Conservation (phyloP, 2,113 vertebrate genomes). For the Embiotoca jacksoni region DNA sequence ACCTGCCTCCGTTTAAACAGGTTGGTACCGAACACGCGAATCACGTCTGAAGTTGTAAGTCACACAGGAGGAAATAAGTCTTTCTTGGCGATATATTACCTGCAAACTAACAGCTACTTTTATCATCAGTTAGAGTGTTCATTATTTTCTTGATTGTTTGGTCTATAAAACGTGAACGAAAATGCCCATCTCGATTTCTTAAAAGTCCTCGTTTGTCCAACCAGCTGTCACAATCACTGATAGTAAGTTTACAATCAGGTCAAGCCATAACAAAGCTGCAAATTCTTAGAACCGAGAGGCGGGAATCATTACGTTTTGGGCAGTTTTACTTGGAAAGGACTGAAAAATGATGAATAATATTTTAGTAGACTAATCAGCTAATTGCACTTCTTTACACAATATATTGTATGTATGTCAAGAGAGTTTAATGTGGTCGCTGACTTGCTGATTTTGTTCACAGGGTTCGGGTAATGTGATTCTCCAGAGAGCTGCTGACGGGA, state of each 20-base stretch:
- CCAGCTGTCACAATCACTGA: no score
- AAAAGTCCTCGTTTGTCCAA: no score
- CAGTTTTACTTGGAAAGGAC: not conserved
- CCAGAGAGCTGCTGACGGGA: slow-evolving; percentile 87
- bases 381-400: not conserved
- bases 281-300: no score
- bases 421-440: not conserved
- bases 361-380: not conserved
- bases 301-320: no score
- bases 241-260: no score
- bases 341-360: not conserved
- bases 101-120: no score
- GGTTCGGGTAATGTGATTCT: slow-evolving; percentile 84
- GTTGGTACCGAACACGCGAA: slow-evolving; percentile 49
- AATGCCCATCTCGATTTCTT: not conserved
- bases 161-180: not conserved
- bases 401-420: no score
- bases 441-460: slow-evolving; percentile 67
- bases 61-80: not conserved
- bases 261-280: no score
- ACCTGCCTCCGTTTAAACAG: slow-evolving; percentile 78
- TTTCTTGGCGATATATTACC: not conserved
- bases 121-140: no score
- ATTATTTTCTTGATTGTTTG: not conserved
- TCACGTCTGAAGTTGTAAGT: not conserved